Evolutionary conservation across 2,113 vertebrate species (phyloP), one percentile per base, ranked within the genome.

Genomic region (Spea multiplicata): DNA sequence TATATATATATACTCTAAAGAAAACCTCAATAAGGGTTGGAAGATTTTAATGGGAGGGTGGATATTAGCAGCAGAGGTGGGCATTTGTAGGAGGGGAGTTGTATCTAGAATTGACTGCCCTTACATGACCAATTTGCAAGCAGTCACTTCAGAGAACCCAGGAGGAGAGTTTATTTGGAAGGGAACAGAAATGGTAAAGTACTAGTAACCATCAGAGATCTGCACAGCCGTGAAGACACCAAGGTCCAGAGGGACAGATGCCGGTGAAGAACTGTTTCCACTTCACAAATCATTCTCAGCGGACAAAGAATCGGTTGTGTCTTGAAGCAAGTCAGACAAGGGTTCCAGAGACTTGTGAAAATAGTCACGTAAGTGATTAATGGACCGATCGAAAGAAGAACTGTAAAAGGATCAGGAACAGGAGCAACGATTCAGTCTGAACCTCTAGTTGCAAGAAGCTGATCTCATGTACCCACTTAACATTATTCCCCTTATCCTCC

Each of bases 401-500:
- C 55, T 59, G 55, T 59, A 13, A 3, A 5, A 59, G 12, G 14
- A 6, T 7, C 50, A 52, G 50, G 50, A 52, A 52, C 50, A 52
- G 6, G 50, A 52, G 6, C 6, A 52, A 52, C 6, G 8, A 64
- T 1, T 6, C 3, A 4, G n/a, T 64, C 61, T 16, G 13, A 5
- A 16, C 61, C 61, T 59, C 8, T 30, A 30, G 1, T 30, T 5
- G 7, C 13, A 64, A 6, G 16, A 30, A 17, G 61, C 61, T 3
- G 61, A 1, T 2, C 61, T 12, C 55, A 76, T 76, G 75, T 47
- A 30, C 59, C 64, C 66, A 8, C 13, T 52, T 6, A 3, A 53
- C 44, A 59, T 71, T 4, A n/a, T 73, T 6, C 62, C 7, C 46
- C 67, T 70, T 3, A 49, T 65, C 10, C 5, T 83, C 91, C 71